phyloP scores from a whole-genome alignment of 1,140 invertebrate genomes.

The Mactra quadrangularis region DNA sequence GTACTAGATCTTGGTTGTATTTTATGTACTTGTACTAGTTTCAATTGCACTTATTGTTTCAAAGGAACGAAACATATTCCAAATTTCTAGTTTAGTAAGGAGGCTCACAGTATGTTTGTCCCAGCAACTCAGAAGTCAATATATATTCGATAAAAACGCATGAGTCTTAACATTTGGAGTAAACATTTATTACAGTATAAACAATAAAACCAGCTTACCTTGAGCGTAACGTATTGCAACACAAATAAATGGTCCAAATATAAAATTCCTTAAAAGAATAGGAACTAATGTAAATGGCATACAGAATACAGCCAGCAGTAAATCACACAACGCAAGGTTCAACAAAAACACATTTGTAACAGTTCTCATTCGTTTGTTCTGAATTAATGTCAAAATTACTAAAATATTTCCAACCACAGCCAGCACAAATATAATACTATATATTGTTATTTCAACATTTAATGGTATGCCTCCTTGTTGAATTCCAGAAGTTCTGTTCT shows the following conservation, averaged over 20 bases:
- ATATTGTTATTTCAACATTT: constrained; percentile 77
- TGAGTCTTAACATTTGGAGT: no score
- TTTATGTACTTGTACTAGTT: no score
- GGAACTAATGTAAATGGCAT: constrained; percentile 95
- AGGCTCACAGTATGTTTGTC: no score
- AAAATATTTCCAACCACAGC: constrained; percentile 91
- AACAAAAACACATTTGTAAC: constrained; percentile 94
- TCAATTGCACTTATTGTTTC: no score
- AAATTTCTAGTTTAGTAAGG: no score
- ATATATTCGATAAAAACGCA: no score
- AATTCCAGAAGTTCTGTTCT: not conserved
- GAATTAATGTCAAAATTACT: constrained; percentile 91
- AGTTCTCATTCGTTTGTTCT: constrained; percentile 93
- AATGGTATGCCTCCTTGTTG: not conserved
- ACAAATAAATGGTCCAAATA: constrained; percentile 92
- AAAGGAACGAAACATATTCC: no score
- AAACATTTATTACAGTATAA: no score
- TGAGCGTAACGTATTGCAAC: constrained; percentile 92
- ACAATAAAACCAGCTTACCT: constrained; percentile 70
- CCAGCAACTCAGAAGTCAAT: no score
- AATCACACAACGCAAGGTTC: constrained; percentile 89
- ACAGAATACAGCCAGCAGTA: constrained; percentile 93
- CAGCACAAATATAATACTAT: constrained; percentile 91
- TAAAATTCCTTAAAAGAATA: constrained; percentile 91
- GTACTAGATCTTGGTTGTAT: no score